Evolutionary conservation across 2,113 vertebrate genomes (phyloP), one percentile per base, ranked within the genome.

Genomic region (Sceloporus undulatus): DNA sequence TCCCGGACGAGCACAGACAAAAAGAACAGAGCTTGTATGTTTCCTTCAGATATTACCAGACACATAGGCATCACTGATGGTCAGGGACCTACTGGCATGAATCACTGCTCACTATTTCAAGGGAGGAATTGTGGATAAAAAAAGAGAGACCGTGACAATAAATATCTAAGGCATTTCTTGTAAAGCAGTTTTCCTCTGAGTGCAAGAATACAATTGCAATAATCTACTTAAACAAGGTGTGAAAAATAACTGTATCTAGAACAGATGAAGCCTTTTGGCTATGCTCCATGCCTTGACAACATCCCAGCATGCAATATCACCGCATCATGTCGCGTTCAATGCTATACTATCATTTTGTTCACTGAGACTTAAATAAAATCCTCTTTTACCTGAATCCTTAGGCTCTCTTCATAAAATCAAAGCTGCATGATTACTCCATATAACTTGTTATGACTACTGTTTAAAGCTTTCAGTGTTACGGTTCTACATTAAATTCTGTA

Each of bases 401-500:
- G 79, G 84, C 59, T 93, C 66, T 76, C 77, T 93, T 94, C 87
- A n/a, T 91, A 93, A 94, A 95, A 94, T 90, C 93, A 88, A 79
- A 84, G 65, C n/a, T 92, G 92, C 71, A 73, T 1, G 90, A 93
- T 90, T 95, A 87, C 80, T n/a, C 84, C 82, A 85, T 80, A 91
- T 88, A 85, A 79, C 77, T 65, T 7, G 52, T 91, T 87, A 92
- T 93, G 88, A 82, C 89, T 80, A 77, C 88, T 88, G 91, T 2
- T 87, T 84, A 85, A 82, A 76, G 0, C n/a, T n/a, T n/a, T n/a
- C 52, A 0, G 78, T 77, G 95, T 91, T 83, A 94, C 79, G 90
- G 93, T 86, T 91, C 88, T 76, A 86, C 91, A 94, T 92, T 89
- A 91, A 89, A 96, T 93, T n/a, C 94, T 90, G 1, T 79, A 94